phyloP scores from a whole-genome alignment of 2,113 vertebrate species.

The Pithys albifrons region DNA sequence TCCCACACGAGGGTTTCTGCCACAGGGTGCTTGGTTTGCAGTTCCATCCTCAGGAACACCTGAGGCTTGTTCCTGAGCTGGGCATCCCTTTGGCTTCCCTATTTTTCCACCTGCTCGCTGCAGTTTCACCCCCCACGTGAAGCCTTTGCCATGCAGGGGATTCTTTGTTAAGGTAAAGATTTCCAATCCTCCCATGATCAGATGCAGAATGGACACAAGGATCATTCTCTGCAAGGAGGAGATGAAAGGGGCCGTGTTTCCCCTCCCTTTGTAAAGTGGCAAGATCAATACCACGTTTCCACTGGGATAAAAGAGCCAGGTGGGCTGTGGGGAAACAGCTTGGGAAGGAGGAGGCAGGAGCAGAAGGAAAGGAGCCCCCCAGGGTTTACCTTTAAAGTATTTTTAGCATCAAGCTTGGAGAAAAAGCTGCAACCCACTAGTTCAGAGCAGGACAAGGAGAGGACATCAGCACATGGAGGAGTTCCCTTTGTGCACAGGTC shows the following conservation, averaged over 20 bases:
- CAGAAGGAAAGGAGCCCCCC: background rate
- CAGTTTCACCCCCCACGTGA: background rate
- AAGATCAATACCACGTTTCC: background rate
- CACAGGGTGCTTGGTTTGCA: background rate
- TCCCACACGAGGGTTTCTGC: fast-evolving
- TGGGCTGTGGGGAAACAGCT: background rate
- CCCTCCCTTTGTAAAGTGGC: background rate
- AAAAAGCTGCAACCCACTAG: background rate
- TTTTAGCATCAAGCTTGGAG: conserved; percentile 22
- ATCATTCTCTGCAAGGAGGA: background rate
- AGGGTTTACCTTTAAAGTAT: conserved; percentile 10
- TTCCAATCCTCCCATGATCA: background rate
- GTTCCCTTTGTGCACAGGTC: background rate
- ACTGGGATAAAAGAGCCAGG: background rate
- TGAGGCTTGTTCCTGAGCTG: fast-evolving
- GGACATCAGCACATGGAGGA: background rate
- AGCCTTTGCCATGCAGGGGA: fast-evolving
- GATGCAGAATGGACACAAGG: background rate
- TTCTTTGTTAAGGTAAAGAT: background rate
- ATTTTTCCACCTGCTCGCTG: background rate
- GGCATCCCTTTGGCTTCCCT: background rate
- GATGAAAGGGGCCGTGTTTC: background rate
- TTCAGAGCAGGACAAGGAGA: background rate
- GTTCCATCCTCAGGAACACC: background rate
- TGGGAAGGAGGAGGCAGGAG: background rate